Evolutionary conservation across 2,888 invertebrate genomes (phyloP), one percentile per base, ranked within the genome.

Genomic region (Drosophila mulleri): DNA sequence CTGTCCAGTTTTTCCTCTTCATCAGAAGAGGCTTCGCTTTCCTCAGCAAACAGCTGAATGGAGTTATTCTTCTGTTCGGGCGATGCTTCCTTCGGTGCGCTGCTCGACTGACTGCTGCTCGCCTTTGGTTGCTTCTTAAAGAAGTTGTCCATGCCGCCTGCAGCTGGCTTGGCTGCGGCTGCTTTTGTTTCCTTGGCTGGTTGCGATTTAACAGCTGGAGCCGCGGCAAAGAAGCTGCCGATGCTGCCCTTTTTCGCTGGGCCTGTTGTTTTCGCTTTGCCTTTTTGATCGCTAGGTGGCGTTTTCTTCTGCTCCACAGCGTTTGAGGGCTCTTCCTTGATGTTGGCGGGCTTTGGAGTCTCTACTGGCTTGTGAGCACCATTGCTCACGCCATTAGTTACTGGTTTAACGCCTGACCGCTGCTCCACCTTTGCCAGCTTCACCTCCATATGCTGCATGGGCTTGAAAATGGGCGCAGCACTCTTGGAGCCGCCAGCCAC

Each of bases 1-100:
- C 86, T 88, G 35, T 91, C 92, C 14, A 92, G 37, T 37, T 91
- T 86, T 68, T 92, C 91, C 50, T 92, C 92, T 52, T 92, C 92
- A 65, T 91, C 91, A 1, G 92, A 92, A 1, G 92, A 92, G 1
- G 72, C 78, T 1, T 83, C 88, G 12, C 80, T 84, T 9, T 89
- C 88, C 1, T 71, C 84, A 0, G 75, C 82, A 45, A 92, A 92
- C 4, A 92, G 67, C 67, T 91, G 91, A 0, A 91, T 67, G 0
- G 92, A 92, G 0, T 79, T 71, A 42, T 61, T 39, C 4, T 67
- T 76, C 1, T 35, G 32, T 3, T 67, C 75, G 67, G 66, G 26
- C 23, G 42, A 7, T 47, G 65, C 20, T 45, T 72, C 72, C 45
- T 78, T 76, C 20, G 81, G 75, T 8, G 32, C 50, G 41, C 41